Evolutionary conservation across 2,113 vertebrate species (phyloP).

Genomic region (Stegostoma tigrinum): DNA sequence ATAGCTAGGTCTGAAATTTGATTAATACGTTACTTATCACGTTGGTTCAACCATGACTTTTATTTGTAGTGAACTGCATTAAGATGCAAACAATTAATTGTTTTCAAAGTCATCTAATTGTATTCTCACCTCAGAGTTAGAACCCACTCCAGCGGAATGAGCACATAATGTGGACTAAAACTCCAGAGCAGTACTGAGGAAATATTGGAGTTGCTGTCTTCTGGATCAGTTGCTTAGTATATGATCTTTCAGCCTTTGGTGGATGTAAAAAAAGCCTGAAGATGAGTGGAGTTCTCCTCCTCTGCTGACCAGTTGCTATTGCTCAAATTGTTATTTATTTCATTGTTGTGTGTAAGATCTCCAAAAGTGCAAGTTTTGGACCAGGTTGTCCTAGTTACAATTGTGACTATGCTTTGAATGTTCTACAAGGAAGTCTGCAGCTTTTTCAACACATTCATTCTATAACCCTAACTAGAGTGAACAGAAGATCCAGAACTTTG

Average conservation of each 20-base stretch:
- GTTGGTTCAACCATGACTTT: background rate
- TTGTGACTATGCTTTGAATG: background rate
- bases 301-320: background rate
- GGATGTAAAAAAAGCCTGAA: too few species aligned
- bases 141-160: background rate
- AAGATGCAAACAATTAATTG: background rate
- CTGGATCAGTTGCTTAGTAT: background rate
- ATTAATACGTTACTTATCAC: background rate
- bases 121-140: background rate
- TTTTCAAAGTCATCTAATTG: background rate
- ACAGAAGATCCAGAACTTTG: background rate
- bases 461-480: background rate
- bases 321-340: background rate
- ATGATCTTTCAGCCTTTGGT: background rate
- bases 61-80: background rate
- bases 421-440: background rate
- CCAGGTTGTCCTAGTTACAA: background rate
- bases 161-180: background rate
- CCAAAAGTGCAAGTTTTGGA: background rate
- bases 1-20: background rate
- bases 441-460: background rate
- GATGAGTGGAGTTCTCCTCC: background rate
- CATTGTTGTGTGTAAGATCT: background rate
- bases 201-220: background rate
- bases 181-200: background rate